Evolutionary conservation across 2,888 invertebrate species (phyloP), one percentile per base, ranked within the genome.

Genomic region (Portevinia maculata): DNA sequence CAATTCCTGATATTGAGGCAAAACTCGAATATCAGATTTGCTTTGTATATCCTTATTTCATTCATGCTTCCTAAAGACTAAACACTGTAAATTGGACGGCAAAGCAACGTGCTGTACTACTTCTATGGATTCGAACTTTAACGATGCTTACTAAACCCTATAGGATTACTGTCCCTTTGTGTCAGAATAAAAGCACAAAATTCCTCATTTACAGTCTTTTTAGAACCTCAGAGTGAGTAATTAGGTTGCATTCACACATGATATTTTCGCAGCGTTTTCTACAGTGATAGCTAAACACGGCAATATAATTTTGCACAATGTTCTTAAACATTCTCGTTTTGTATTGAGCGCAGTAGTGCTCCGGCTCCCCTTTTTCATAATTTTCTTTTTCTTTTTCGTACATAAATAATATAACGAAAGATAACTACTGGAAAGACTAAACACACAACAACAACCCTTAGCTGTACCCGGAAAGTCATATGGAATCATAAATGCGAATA

Each of bases 141-240:
- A 24, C 24, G 24, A 24, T 24, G 24, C 24, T 3, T 24, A 24
- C 24, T 24, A n/a, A n/a, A n/a, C n/a, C n/a, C n/a, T n/a, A n/a
- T n/a, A n/a, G n/a, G n/a, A n/a, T n/a, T n/a, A n/a, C 24, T 24
- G 24, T 5, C 32, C 17, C 52, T 5, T 41, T 60, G 30, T 30
- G 55, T n/a, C n/a, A 30, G 13, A n/a, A 59, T 28, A 62, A 62
- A 71, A 34, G 41, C 24, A 44, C 24, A 62, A 71, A 62, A 71
- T 17, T 52, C 34, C 71, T 62, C 60, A 62, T 62, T 71, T 34
- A 44, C 7, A 44, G 21, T 52, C 34, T 24, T 21, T 21, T 3
- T 32, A 32, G 30, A 37, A 15, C 13, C 21, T 13, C 28, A 32
- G 60, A 34, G 21, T 55, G 55, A 39, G 64, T 64, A 73, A 73